Evolutionary conservation across 1,140 invertebrate genomes (phyloP).

Genomic region (Lepidurus apus): DNA sequence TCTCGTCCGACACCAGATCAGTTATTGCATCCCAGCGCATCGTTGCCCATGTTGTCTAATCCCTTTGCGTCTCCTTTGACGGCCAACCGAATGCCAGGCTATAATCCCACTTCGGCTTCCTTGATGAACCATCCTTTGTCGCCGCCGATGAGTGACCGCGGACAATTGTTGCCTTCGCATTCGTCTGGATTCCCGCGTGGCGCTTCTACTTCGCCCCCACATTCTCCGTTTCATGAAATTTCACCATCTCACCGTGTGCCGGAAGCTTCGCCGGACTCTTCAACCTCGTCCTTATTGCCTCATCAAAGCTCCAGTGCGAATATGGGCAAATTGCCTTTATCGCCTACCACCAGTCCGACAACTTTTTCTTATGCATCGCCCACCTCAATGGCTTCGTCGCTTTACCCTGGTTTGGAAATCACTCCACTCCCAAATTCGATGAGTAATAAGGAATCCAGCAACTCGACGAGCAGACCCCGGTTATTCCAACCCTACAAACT

Average conservation of each 20-base stretch:
- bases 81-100: slow-evolving; percentile 20
- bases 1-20: slow-evolving; percentile 32
- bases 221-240: slow-evolving; percentile 23
- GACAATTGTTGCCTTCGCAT: slow-evolving; percentile 4
- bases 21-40: not conserved
- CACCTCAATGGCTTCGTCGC: not conserved
- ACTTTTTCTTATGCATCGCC: slow-evolving; percentile 4
- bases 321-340: not conserved
- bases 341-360: not conserved
- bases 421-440: slow-evolving; percentile 17
- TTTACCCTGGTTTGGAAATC: not conserved
- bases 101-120: not conserved
- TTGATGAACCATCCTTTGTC: slow-evolving; percentile 20
- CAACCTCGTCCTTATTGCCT: not conserved
- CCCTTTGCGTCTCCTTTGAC: slow-evolving; percentile 30
- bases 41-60: slow-evolving; percentile 31
- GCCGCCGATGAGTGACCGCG: slow-evolving; percentile 3
- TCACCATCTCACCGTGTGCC: slow-evolving; percentile 25
- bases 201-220: slow-evolving; percentile 19
- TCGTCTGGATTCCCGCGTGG: slow-evolving; percentile 8
- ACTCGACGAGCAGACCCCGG: slow-evolving; percentile 23
- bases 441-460: not conserved
- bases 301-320: slow-evolving; percentile 11
- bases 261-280: not conserved
- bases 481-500: slow-evolving; percentile 34